phyloP scores from a whole-genome alignment of 2,113 vertebrate species.

The Reinhardtius hippoglossoides region DNA sequence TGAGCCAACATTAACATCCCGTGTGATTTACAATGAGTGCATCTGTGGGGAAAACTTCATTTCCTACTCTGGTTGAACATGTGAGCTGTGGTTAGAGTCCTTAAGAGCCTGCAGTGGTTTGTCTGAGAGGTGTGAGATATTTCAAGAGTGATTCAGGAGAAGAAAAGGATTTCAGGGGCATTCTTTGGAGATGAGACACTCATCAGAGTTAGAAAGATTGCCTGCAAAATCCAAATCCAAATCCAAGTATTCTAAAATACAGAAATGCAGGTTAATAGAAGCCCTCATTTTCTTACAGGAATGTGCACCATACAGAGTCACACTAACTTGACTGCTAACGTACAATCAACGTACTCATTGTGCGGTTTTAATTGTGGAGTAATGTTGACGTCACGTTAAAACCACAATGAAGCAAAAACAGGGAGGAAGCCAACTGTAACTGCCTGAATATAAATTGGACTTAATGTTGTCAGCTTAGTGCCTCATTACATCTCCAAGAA shows the following conservation, averaged over 20 bases:
- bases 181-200: slow-evolving; percentile 22
- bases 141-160: neutral
- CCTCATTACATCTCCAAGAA: slow-evolving; percentile 15
- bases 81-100: neutral
- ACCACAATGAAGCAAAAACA: neutral
- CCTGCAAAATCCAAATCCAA: neutral
- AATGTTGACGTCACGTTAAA: slow-evolving; percentile 13
- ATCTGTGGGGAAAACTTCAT: slow-evolving; percentile 33
- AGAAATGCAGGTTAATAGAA: neutral
- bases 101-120: neutral
- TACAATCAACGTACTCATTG: neutral
- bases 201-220: neutral
- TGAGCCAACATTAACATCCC: slow-evolving; percentile 23
- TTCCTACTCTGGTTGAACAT: slow-evolving; percentile 3
- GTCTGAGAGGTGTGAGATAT: neutral
- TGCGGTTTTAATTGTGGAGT: slow-evolving; percentile 4
- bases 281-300: too few relatives aligned
- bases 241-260: neutral
- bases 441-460: slow-evolving; percentile 4
- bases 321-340: neutral
- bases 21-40: neutral
- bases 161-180: slow-evolving; percentile 2
- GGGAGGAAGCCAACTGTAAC: neutral
- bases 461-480: neutral
- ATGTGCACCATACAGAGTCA: too few relatives aligned